Percentiles rank a stretch among this genome's conserved stretches.
phyloP scores from a whole-genome alignment of 2,113 vertebrate genomes.

The Choloepus hoffmanni region DNA sequence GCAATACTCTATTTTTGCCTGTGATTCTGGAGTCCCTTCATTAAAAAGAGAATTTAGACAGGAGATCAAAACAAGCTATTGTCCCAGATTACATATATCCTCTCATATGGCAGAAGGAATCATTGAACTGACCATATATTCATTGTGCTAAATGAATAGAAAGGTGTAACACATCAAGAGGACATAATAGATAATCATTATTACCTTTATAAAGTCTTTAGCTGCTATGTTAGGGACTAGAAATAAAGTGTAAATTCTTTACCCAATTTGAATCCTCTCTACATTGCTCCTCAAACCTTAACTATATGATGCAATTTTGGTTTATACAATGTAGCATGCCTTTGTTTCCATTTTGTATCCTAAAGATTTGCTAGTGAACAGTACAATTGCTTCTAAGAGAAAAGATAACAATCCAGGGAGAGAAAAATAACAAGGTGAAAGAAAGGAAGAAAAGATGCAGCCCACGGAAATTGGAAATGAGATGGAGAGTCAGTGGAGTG shows the following conservation, averaged over 20 bases:
- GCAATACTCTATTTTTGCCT: background rate
- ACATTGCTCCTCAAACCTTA: background rate
- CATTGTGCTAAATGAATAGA: background rate
- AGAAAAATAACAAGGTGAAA: background rate
- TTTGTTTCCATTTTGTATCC: background rate
- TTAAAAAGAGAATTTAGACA: background rate
- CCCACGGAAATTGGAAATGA: background rate
- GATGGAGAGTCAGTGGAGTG: background rate
- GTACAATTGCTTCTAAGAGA: background rate
- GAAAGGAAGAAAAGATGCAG: background rate
- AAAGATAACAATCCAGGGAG: background rate
- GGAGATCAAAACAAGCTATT: background rate
- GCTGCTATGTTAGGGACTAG: background rate
- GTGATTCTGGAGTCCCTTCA: background rate
- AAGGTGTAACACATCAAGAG: background rate
- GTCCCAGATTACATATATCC: no score
- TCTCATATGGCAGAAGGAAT: background rate
- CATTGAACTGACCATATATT: accelerated
- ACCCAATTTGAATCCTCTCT: background rate
- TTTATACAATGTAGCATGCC: background rate
- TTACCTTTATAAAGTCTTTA: background rate
- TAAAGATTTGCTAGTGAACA: background rate
- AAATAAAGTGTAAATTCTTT: background rate
- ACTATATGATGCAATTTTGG: background rate
- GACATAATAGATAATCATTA: accelerated